Evolutionary conservation across 2,797 vertebrate genomes (phyloP).

Genomic region (Furcifer pardalis): DNA sequence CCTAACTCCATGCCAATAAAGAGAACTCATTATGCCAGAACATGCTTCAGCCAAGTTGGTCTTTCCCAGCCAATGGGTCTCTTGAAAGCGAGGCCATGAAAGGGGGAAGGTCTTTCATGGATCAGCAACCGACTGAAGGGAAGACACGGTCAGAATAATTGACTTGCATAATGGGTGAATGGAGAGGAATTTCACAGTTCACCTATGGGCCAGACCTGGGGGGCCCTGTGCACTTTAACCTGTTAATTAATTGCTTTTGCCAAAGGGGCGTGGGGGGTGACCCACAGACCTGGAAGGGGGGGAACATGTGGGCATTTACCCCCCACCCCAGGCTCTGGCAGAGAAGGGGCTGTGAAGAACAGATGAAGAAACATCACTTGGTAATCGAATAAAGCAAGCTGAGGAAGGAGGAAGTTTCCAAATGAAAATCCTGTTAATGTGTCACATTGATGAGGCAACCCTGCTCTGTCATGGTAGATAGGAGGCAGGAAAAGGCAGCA

Average conservation of each 20-base stretch:
- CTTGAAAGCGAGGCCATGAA: neutral
- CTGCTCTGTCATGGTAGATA: no score
- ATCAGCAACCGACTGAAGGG: neutral
- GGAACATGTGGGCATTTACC: neutral
- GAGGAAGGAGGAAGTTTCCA: neutral
- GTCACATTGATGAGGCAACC: no score
- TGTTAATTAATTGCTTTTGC: slow-evolving; percentile 27
- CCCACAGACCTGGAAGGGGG: no score
- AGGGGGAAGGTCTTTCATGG: neutral
- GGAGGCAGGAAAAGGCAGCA: neutral
- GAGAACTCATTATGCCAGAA: neutral
- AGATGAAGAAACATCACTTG: neutral
- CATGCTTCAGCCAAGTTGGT: neutral
- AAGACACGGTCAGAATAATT: neutral
- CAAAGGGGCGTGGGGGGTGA: neutral
- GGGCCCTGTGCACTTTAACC: slow-evolving; percentile 4
- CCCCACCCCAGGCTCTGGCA: neutral
- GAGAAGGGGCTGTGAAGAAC: neutral
- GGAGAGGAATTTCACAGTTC: slow-evolving; percentile 17
- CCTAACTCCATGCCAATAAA: neutral
- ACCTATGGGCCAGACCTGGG: neutral
- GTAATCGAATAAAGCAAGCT: neutral
- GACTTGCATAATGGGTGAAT: neutral
- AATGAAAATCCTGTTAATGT: no score
- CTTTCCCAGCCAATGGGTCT: neutral